Base-by-base conservation (phyloP, 2,797 vertebrate genomes). In the Chelon auratus region DNA sequence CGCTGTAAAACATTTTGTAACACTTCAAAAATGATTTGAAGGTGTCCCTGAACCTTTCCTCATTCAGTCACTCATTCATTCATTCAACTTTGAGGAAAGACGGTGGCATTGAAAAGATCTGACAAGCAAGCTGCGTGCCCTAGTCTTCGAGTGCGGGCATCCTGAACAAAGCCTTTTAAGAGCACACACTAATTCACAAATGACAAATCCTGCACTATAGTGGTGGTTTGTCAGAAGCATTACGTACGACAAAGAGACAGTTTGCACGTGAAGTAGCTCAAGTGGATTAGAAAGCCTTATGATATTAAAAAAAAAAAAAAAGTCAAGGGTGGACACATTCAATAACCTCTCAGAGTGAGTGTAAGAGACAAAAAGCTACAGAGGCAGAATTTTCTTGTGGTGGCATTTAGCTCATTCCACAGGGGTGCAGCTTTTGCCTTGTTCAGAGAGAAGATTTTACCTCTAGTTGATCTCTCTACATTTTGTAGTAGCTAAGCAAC, bases 101-200 rank as follows among this genome's bases (percentile, higher is more conserved):
- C 17, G 2, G 6, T 17, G 14, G 12, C 37, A 45, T 2, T 47
- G 6, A n/a, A n/a, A 47, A 7, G 17, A 33, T 52, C 15, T 52
- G 48, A 62, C 39, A 62, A 40, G 22, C 22, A 22, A 22, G 47
- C 61, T 40, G 20, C 18, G 45, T 52, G 15, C 48, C 36, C 47
- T 10, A 10, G 15, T 40, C 33, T 17, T 51, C 15, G n/a, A 62
- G 20, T 51, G 47, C 47, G 9, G 61, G 39, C 47, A 39, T 1
- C 1, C 20, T 33, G 48, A 63, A 63, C 48, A 63, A 52, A 63
- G 39, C 61, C 39, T 36, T 63, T 47, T 3, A 33, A 33, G 30
- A 33, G 30, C 30, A 33, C 30, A 33, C 1, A 33, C 30, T 33
- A 33, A 33, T 33, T 33, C 30, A 33, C 7, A 8, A 33, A 33